phyloP scores from a whole-genome alignment of 1,140 invertebrate species.

The Trichonephila inaurata region DNA sequence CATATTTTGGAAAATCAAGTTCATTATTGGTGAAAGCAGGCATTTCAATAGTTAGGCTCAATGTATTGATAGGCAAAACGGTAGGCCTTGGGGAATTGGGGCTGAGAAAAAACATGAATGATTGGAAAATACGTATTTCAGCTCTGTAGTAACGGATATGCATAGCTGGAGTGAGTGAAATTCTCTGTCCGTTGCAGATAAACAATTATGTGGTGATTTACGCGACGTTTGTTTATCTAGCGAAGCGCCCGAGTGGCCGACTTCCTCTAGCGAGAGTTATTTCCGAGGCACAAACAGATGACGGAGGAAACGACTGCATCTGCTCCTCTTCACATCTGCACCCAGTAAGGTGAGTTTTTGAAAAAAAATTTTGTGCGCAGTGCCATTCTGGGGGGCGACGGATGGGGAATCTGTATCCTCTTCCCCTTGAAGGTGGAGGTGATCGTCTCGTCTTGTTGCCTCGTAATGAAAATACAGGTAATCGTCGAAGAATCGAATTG shows the following conservation, averaged over 20 bases:
- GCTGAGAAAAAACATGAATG: neutral
- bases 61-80: too few relatives aligned
- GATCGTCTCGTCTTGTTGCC: neutral
- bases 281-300: neutral
- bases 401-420: neutral
- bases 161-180: neutral
- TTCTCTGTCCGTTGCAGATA: neutral
- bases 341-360: neutral
- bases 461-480: neutral
- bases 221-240: conserved; percentile 28
- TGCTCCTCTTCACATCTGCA: neutral
- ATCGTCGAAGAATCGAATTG: neutral
- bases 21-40: too few relatives aligned
- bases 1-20: too few relatives aligned
- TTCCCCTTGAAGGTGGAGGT: neutral
- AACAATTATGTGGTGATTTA: conserved; percentile 6
- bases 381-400: neutral
- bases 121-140: neutral
- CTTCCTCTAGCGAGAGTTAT: neutral
- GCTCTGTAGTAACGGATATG: neutral
- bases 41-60: too few relatives aligned
- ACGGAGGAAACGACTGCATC: conserved; percentile 8
- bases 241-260: neutral
- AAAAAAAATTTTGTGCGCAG: neutral
- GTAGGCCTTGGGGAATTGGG: too few relatives aligned